A percentile compares a stretch with the other conserved stretches of the same genome.
phyloP scores from a whole-genome alignment of 2,888 invertebrate genomes.

The Scaptodrosophila latifasciaeformis region DNA sequence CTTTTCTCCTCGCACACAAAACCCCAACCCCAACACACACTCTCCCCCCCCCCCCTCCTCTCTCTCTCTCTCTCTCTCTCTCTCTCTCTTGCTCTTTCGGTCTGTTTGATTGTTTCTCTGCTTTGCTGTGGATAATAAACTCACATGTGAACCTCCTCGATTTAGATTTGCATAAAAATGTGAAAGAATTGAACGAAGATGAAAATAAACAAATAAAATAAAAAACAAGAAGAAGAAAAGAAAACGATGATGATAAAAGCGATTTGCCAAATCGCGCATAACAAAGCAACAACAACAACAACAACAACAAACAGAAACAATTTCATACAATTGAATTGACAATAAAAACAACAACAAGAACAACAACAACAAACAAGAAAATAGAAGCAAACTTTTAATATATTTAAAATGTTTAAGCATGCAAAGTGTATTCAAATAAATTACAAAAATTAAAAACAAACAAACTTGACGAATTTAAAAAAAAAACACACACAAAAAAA shows the following conservation, averaged over 20 bases:
- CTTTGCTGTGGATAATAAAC: too few species aligned
- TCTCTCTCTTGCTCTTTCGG: too few species aligned
- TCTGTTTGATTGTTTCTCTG: neutral
- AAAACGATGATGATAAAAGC: conserved; percentile 12
- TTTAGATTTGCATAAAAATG: too few species aligned
- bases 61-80: neutral
- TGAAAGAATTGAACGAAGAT: too few species aligned
- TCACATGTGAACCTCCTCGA: too few species aligned
- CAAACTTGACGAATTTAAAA: too few species aligned
- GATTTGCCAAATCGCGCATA: conserved; percentile 1
- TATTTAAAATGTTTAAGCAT: neutral
- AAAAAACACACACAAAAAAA: neutral
- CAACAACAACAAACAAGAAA: neutral
- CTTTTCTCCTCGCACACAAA: too few species aligned
- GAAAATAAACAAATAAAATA: too few species aligned
- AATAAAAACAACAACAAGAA: conserved; percentile 3
- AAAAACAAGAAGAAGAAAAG: conserved; percentile 20
- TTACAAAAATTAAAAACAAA: too few species aligned
- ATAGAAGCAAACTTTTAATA: neutral
- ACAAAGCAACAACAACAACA: conserved; percentile 16
- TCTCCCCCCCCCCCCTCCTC: conserved; percentile 1
- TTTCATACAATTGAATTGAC: conserved; percentile 26
- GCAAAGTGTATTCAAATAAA: too few species aligned
- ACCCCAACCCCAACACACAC: too few species aligned
- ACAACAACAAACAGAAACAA: conserved; percentile 10